A percentile compares a stretch with the other conserved stretches of the same genome.
phyloP scores from a whole-genome alignment of 2,888 invertebrate species.

The Dendrolimus pini region DNA sequence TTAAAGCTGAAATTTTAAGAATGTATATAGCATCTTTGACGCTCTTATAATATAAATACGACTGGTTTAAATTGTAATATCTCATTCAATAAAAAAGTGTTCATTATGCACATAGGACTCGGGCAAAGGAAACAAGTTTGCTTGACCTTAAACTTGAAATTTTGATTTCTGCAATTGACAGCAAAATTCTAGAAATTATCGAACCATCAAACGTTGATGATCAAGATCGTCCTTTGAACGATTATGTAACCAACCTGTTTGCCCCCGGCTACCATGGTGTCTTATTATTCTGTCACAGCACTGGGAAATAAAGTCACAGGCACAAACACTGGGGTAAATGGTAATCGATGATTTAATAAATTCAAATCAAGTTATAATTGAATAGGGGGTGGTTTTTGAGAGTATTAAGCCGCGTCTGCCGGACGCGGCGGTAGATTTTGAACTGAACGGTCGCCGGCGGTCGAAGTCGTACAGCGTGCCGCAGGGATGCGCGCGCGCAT shows the following conservation, averaged over 20 bases:
- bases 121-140: not conserved
- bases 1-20: no score
- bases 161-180: not conserved
- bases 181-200: not conserved
- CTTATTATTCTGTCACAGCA: conserved; percentile 42
- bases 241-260: conserved; percentile 62
- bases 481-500: conserved; percentile 37
- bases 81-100: no score
- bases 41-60: no score
- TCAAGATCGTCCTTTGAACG: conserved; percentile 23
- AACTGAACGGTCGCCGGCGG: conserved; percentile 52
- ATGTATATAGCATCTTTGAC: no score
- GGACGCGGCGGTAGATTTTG: conserved; percentile 68
- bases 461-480: conserved; percentile 29
- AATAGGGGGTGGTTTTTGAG: conserved; percentile 20
- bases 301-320: conserved; percentile 46
- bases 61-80: no score
- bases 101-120: not conserved
- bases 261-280: conserved; percentile 72
- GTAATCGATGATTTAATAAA: conserved; percentile 10
- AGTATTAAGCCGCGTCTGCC: conserved; percentile 62
- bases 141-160: not conserved
- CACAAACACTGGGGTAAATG: conserved; percentile 33
- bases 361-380: not conserved
- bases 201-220: not conserved